Evolutionary conservation across 2,113 vertebrate genomes (phyloP), one percentile per base, ranked within the genome.

Genomic region (Cyanistes caeruleus): DNA sequence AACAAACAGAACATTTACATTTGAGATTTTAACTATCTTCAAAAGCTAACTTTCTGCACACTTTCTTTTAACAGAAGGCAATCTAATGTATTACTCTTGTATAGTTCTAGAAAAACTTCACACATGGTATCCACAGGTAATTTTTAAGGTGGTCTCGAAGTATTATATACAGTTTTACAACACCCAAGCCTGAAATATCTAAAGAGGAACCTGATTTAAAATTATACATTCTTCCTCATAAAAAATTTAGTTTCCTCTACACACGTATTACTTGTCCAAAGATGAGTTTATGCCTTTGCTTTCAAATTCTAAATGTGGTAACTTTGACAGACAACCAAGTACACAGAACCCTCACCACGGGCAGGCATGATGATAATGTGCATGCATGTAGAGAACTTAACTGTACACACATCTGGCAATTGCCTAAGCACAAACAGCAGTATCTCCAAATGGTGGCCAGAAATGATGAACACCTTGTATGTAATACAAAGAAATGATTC

Each of bases 261-360:
- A 59, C 9, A 43, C 5, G 9, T 8, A 67, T 24, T 72, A 59
- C 30, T 73, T 46, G 3, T 48, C 33, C 27, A 25, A 56, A 59
- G 10, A 33, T 1, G 62, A 59, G 27, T 43, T 73, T 19, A 69
- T 56, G 15, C 9, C 30, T 37, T 81, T 65, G 31, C 15, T 80
- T 91, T 81, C 59, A 70, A 67, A 81, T 87, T 89, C 30, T 46
- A 46, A 18, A 69, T 9, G 3, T 35, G 20, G 18, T 10, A 52
- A 53, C 49, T 52, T 1, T 81, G 73, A 69, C 27, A 74, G 31
- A 43, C 12, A 92, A 41, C 35, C 46, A 52, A 27, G 62, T 18
- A 46, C 28, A 58, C 8, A 52, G 35, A 53, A 48, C 2, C 2
- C 12, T 5, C 9, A n/a, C 12, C 24, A 53, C 2, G 0, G 41